Evolutionary conservation across 2,888 invertebrate genomes (phyloP).

Genomic region (Papilio elwesi): DNA sequence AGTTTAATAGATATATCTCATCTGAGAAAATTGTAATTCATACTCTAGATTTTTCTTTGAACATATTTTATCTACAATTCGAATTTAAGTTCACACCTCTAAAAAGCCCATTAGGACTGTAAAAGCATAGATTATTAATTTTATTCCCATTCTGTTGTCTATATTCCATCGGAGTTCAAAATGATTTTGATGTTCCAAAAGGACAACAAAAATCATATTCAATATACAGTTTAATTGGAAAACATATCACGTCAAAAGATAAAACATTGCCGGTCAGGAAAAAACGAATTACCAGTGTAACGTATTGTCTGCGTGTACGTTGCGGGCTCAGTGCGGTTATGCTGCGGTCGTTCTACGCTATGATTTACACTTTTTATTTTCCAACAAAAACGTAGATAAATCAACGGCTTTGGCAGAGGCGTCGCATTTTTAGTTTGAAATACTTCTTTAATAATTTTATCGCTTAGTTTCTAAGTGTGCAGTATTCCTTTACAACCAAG

Average conservation of each 20-base stretch:
- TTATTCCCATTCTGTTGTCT: not conserved
- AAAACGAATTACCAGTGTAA: slow-evolving; percentile 71
- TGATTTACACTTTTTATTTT: slow-evolving; percentile 45
- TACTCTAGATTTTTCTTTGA: no score
- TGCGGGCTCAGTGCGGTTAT: slow-evolving; percentile 38
- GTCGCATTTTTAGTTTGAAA: slow-evolving; percentile 21
- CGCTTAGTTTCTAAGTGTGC: not conserved
- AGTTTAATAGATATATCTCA: no score
- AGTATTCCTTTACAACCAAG: not conserved
- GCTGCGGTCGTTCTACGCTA: slow-evolving; percentile 37
- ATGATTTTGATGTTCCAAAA: not conserved
- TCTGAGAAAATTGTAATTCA: no score
- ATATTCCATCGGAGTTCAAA: not conserved
- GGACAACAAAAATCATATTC: slow-evolving; percentile 3
- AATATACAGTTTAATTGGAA: slow-evolving; percentile 69
- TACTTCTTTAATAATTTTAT: slow-evolving; percentile 6
- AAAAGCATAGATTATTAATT: no score
- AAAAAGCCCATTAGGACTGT: no score
- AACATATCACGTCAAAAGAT: slow-evolving; percentile 65
- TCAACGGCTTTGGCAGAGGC: slow-evolving; percentile 33
- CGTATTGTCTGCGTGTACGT: slow-evolving; percentile 59
- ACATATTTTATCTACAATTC: no score
- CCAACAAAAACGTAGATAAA: slow-evolving; percentile 30
- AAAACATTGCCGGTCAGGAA: slow-evolving; percentile 68
- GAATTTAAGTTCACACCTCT: no score